Base-by-base conservation (phyloP, 2,888 invertebrate species). In the Epinotia brunnichana region DNA sequence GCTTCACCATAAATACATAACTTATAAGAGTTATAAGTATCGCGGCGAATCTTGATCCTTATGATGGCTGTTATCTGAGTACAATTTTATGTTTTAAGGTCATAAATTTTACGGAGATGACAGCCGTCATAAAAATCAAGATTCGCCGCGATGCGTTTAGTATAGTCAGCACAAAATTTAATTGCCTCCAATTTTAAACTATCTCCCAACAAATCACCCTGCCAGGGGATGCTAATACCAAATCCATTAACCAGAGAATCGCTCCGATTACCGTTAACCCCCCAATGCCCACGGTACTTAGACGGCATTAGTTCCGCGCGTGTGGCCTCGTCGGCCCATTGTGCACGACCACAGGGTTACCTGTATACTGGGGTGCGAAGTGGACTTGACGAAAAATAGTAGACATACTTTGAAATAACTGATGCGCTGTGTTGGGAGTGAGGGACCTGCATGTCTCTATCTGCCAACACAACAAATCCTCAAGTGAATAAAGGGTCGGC, bases 301-400 rank as follows among this genome's bases (percentile, higher is more conserved):
- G 83, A 82, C 77, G 77, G 84, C 84, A 88, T 90, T 90, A 89
- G 88, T 85, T 85, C 82, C 88, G 90, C 90, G 88, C 87, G 90
- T 90, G 90, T 82, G 86, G 86, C 80, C 84, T 64, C 24, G 56
- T 41, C 79, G 85, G 81, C 84, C 86, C 82, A 84, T 85, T 85
- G 84, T 85, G 67, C 21, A 56, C 56, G 54, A 72, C 70, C 69
- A 53, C 59, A 17, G 64, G 44, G 56, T 56, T 67, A 71, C 74
- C 74, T 75, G 81, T 79, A 79, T 83, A 81, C 19, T 57, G 59
- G 73, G 73, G 68, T 68, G 68, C 39, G 44, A 57, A 48, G 17
- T 41, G 67, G 59, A 13, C 17, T 39, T 15, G 19, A 39, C 24
- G 19, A 39, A 35, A 48, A 19, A 15, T 41, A 15, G 13, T 24